Evolutionary conservation across 2,797 vertebrate species (phyloP).

Genomic region (Coluber constrictor): DNA sequence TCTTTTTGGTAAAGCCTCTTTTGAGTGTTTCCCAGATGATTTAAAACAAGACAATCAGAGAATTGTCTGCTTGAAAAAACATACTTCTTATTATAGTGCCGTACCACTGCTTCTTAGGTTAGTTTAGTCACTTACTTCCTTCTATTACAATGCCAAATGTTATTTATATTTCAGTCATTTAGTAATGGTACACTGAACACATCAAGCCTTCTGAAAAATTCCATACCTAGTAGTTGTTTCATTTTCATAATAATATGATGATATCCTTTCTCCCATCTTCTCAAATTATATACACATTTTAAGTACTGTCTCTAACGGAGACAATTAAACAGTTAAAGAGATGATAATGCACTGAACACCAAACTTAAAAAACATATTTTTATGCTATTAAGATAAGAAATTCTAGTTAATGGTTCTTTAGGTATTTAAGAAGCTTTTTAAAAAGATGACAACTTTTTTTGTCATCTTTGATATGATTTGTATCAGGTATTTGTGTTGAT

Average conservation of each 20-base stretch:
- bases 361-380: slow-evolving; percentile 68
- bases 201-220: slow-evolving; percentile 71
- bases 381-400: slow-evolving; percentile 65
- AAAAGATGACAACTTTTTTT: slow-evolving; percentile 68
- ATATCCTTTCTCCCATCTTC: slow-evolving; percentile 57
- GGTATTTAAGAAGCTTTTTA: slow-evolving; percentile 72
- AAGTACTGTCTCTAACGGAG: slow-evolving; percentile 58
- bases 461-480: too few relatives aligned
- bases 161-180: slow-evolving; percentile 78
- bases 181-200: slow-evolving; percentile 75
- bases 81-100: slow-evolving; percentile 57
- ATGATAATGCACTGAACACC: slow-evolving; percentile 69
- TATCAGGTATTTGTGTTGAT: slow-evolving; percentile 64
- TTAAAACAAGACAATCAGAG: slow-evolving; percentile 60
- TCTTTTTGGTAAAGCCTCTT: slow-evolving; percentile 1
- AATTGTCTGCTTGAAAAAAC: slow-evolving; percentile 56
- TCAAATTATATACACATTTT: slow-evolving; percentile 60
- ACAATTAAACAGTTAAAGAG: slow-evolving; percentile 66
- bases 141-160: slow-evolving; percentile 76
- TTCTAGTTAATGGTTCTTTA: slow-evolving; percentile 69
- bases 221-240: slow-evolving; percentile 68
- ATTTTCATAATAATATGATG: slow-evolving; percentile 73
- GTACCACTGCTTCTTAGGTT: slow-evolving; percentile 61
- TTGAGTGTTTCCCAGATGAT: slow-evolving; percentile 50
- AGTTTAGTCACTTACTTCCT: slow-evolving; percentile 71